Base-by-base conservation (phyloP, 2,797 vertebrate genomes). In the Botia almorhae region DNA sequence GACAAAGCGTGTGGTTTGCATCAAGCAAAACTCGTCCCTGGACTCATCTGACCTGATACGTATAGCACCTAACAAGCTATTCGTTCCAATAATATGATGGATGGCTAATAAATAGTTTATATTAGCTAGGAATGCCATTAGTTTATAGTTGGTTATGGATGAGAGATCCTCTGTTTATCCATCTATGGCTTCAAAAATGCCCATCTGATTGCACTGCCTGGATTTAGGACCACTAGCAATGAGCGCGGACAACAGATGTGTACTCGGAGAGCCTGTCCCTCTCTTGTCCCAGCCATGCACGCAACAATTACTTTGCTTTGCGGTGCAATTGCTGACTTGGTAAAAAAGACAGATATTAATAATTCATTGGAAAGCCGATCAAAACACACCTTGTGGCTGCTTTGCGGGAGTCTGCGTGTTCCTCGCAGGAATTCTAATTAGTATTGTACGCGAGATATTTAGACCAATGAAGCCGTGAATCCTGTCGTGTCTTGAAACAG, bases 361-460 rank as follows among this genome's bases (percentile, higher is more conserved):
- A 89, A 91, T 92, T 90, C 75, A 93, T 88, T 73, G 77, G 83
- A 87, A 76, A 88, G 84, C 76, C 80, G 80, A 88, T 86, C 81
- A 86, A 77, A 85, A 82, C 81, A 82, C 86, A 81, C 84, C 77
- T 81, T 61, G 50, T 78, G 81, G 60, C 76, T 8, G 7, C 78
- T 80, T 85, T 84, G 60, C 72, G 76, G 69, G 53, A 73, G 74
- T 81, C 81, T 83, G 74, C 76, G 78, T 83, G 74, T 69, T 81
- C 75, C 50, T 79, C 64, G 73, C 73, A 67, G 75, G 68, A 84
- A 69, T 84, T 87, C 81, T 77, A 71, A 87, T 84, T 69, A 58
- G 61, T 48, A 71, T 55, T 78, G 68, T 55, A 74, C 53, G 53
- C 8, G 46, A 46, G 80, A 67, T 60, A 53, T 74, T 65, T 33